Base-by-base conservation (phyloP, 2,888 invertebrate genomes). In the Brenthis ino region DNA sequence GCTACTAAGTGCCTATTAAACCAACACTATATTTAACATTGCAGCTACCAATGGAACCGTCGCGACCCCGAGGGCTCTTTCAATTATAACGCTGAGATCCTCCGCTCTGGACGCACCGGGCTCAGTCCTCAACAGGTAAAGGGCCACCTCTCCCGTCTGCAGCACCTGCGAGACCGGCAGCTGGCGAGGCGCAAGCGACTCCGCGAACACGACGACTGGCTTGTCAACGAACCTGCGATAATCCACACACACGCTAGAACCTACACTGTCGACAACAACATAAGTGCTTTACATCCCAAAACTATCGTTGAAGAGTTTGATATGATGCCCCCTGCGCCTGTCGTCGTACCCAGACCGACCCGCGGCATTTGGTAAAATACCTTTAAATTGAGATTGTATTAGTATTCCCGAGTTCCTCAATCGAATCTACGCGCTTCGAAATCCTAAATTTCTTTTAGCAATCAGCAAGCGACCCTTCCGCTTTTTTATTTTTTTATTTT, bases 261-360 rank as follows among this genome's bases (percentile, higher is more conserved):
- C 0, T 94, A 94, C 79, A 93, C 91, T 8, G 84, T 94, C 47
- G 88, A 93, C 57, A 92, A 91, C 72, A 92, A 93, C 70, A 88
- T 93, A 70, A 93, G 93, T 79, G 94, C 94, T 0, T 82, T 94
- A 5, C 94, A 94, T 76, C 95, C 95, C 2, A 93, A 93, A 75
- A 91, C 93, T 1, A 94, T 94, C 51, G 93, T 94, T 0, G 95
- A 95, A 77, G 92, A 92, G 74, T 90, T 93, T 74, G 88, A 91
- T 50, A 88, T 91, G 85, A 82, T 87, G 69, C 86, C 88, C 6
- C 84, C 82, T 0, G 77, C 82, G 4, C 82, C 85, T 1, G 77
- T 81, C 5, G 82, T 75, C 0, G 67, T 82, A 2, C 79, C 84
- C 14, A 76, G 83, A 67, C 79, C 80, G 3, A 82, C 78, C 2